Evolutionary conservation across 2,888 invertebrate species (phyloP).

Genomic region (Escarpia spicata): DNA sequence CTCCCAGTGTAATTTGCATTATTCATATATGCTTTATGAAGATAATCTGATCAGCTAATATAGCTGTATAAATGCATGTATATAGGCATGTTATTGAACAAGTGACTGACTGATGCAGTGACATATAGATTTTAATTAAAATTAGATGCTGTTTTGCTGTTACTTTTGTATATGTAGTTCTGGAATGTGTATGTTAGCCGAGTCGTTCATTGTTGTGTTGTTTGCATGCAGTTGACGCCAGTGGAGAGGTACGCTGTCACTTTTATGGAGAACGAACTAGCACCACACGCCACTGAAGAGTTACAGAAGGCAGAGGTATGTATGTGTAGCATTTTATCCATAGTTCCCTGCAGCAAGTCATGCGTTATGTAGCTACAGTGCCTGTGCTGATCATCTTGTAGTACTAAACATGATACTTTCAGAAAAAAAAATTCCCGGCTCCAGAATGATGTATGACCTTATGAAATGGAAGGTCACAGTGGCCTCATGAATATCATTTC

Average conservation of each 20-base stretch:
- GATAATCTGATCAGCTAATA: background rate
- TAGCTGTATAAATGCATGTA: background rate
- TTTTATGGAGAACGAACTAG: slow-evolving; percentile 87
- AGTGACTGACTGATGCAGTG: background rate
- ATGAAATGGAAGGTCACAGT: background rate
- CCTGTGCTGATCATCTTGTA: background rate
- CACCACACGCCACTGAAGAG: slow-evolving; percentile 82
- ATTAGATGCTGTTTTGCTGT: background rate
- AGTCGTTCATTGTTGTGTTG: background rate
- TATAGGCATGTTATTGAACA: background rate
- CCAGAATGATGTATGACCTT: slow-evolving; percentile 23
- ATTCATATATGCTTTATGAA: background rate
- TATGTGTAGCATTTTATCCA: slow-evolving; percentile 53
- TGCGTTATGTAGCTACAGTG: background rate
- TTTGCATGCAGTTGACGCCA: slow-evolving; percentile 79
- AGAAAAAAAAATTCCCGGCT: background rate
- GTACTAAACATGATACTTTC: background rate
- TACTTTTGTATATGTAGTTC: background rate
- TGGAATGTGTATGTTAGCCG: background rate
- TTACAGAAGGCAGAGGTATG: slow-evolving; percentile 85
- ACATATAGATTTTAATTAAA: background rate
- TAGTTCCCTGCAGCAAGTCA: background rate
- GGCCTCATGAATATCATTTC: slow-evolving; percentile 20
- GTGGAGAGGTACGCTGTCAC: slow-evolving; percentile 95
- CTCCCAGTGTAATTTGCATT: background rate